Evolutionary conservation across 2,888 invertebrate species (phyloP), one percentile per base, ranked within the genome.

Genomic region (Diploptera punctata): DNA sequence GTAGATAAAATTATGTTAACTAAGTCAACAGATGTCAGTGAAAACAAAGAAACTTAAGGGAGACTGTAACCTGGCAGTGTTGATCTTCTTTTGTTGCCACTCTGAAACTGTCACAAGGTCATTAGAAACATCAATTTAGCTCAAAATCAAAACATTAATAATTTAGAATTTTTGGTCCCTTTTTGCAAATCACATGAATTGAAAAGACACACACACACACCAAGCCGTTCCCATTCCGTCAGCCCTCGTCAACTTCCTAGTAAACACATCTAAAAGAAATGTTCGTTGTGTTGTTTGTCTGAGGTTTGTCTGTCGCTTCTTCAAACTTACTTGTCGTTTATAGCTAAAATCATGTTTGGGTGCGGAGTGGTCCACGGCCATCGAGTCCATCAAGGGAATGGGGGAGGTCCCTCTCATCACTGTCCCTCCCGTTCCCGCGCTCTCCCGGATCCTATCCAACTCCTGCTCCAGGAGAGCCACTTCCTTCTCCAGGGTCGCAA

Each of bases 401-500:
- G 73, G 73, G 54, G 73, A 70, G 26, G 65, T 65, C 4, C 47
- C 65, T 47, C 52, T 33, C 68, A 54, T 52, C 52, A 54, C 33
- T 33, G 65, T 54, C 68, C 54, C 68, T 68, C 68, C 68, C 52
- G 24, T 38, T 54, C 68, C 68, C 54, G 52, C 54, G 29, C 19
- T 68, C 68, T 68, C 52, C n/a, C 86, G 84, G 76, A 86, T 83
- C 73, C 88, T 85, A 77, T 87, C 86, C 83, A 94, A 85, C 86
- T 93, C 93, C 83, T 89, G 87, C 86, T 94, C 94, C 83, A 94
- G 88, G 82, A 93, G 86, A 79, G 88, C 87, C 79, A 95, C 89
- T 85, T 95, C 93, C 80, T 91, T 91, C 87, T 96, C 95, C 85
- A 96, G 88, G 77, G 92, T 93, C 81, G 91, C 89, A 84, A 95